Conservation (phyloP, 2,797 vertebrate genomes). For the Tiaroga cobitis region DNA sequence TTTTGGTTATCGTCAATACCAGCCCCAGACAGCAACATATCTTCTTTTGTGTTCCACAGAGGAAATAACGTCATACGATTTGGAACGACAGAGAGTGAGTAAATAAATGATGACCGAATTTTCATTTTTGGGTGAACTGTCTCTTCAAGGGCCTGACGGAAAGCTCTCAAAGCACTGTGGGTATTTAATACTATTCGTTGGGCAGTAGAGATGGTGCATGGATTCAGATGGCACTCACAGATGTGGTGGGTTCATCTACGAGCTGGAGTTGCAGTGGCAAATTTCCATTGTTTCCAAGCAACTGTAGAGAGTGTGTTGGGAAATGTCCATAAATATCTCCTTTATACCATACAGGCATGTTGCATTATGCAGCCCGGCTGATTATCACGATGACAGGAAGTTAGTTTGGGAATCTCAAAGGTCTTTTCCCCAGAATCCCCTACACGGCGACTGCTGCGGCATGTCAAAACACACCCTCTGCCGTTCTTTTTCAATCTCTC, state of each 20-base stretch:
- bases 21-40: no score
- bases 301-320: conserved; percentile 42
- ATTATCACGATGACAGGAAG: conserved; percentile 27
- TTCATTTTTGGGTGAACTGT: background rate
- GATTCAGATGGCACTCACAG: conserved; percentile 1
- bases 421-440: conserved; percentile 25
- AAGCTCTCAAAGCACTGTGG: conserved; percentile 43
- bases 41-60: background rate
- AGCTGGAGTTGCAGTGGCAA: conserved; percentile 5
- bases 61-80: background rate
- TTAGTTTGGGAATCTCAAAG: conserved; percentile 8
- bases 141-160: conserved; percentile 20
- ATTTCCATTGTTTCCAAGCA: conserved; percentile 44
- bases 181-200: conserved; percentile 8
- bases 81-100: background rate
- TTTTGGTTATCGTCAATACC: background rate
- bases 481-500: conserved; percentile 50
- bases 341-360: conserved; percentile 2
- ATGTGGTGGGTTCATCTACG: background rate
- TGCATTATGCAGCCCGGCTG: conserved; percentile 20
- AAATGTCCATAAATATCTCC: conserved; percentile 38
- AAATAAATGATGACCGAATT: background rate
- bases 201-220: conserved; percentile 27
- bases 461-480: conserved; percentile 34
- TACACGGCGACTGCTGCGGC: background rate